Conservation (phyloP, 2,113 vertebrate genomes). For the Sorex araneus region DNA sequence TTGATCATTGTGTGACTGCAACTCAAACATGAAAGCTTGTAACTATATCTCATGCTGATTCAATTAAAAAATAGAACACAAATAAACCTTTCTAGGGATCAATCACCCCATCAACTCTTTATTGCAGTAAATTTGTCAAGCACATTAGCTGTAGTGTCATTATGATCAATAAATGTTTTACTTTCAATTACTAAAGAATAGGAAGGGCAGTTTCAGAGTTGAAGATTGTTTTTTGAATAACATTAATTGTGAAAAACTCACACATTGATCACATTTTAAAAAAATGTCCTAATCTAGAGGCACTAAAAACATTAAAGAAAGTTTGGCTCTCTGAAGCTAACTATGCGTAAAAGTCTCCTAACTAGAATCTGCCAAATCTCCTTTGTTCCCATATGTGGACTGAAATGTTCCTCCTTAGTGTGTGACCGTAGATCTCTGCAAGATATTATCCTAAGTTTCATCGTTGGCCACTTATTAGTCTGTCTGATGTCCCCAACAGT, state of each 20-base stretch:
- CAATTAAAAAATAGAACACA: too few relatives aligned
- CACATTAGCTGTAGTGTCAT: not conserved
- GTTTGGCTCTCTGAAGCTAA: not conserved
- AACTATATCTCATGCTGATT: too few relatives aligned
- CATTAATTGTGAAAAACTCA: constrained; percentile 14
- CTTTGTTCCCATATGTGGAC: not conserved
- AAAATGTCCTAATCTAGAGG: not conserved
- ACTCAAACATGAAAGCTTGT: too few relatives aligned
- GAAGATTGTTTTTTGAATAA: constrained; percentile 9
- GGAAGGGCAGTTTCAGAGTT: constrained; percentile 26
- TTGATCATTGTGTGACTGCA: too few relatives aligned
- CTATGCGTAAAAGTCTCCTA: not conserved
- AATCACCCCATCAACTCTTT: not conserved
- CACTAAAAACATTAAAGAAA: not conserved
- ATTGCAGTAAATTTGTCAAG: constrained; percentile 30
- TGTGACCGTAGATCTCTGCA: not conserved
- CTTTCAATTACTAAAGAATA: constrained; percentile 22
- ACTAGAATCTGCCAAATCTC: constrained; percentile 2
- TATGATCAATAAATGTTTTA: constrained; percentile 16
- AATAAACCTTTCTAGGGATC: not conserved
- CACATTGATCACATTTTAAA: not conserved
- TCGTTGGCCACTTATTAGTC: not conserved
- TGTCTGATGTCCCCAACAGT: not conserved
- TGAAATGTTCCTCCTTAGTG: not conserved
- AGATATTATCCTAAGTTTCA: not conserved